phyloP scores from a whole-genome alignment of 2,797 vertebrate genomes.

The Onychomys leucogaster region DNA sequence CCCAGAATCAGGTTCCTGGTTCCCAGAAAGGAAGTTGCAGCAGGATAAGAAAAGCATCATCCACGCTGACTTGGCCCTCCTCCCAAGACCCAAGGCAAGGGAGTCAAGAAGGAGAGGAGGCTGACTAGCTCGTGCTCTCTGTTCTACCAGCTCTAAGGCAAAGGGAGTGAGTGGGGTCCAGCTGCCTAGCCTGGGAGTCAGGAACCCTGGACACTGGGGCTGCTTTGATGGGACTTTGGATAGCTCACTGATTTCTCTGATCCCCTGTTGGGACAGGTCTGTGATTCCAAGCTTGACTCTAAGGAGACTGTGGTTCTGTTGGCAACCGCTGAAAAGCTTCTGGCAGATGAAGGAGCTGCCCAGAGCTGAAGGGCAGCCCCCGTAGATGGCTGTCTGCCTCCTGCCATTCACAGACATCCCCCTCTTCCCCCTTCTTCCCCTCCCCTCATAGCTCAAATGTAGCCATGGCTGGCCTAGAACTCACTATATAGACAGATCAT shows the following conservation, averaged over 20 bases:
- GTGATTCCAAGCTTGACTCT: not conserved
- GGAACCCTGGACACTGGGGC: not conserved
- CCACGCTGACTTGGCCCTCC: slow-evolving; percentile 64
- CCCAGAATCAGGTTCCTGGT: slow-evolving; percentile 81
- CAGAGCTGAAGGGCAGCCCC: not conserved
- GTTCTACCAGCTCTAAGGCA: not conserved
- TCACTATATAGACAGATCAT: not conserved
- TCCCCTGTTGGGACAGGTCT: not conserved
- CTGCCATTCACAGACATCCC: not conserved
- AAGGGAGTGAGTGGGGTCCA: not conserved
- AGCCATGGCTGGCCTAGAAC: not conserved
- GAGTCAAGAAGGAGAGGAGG: not conserved
- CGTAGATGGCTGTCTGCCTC: not conserved
- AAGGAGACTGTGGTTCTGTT: not conserved
- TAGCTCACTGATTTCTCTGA: not conserved
- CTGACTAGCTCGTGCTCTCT: not conserved
- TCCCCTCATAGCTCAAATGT: not conserved
- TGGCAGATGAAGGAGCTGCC: not conserved
- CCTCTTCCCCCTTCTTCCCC: too few species aligned
- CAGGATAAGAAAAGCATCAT: slow-evolving; percentile 76
- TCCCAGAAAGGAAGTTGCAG: slow-evolving; percentile 85
- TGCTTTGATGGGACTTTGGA: not conserved
- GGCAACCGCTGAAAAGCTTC: not conserved
- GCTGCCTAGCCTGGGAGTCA: not conserved
- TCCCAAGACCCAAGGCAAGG: slow-evolving; percentile 66